A percentile compares a stretch with the other conserved stretches of the same genome.
phyloP scores from a whole-genome alignment of 2,888 invertebrate genomes.

The Tridacna crocea region DNA sequence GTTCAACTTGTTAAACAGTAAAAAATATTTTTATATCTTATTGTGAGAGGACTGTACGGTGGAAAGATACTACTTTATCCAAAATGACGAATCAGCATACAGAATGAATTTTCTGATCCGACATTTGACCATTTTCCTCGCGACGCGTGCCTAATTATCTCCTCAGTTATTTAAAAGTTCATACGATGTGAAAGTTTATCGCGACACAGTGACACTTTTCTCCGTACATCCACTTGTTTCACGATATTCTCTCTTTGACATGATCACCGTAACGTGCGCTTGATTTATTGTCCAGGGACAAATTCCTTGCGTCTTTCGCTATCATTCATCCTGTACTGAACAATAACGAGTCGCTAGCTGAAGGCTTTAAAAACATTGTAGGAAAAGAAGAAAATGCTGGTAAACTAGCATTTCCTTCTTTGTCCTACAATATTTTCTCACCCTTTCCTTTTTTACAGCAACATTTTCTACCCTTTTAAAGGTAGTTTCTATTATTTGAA shows the following conservation, averaged over 20 bases:
- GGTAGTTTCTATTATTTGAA: too few species aligned
- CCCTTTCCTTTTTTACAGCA: not conserved
- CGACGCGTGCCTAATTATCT: too few species aligned
- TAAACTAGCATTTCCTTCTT: not conserved
- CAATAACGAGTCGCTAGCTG: not conserved
- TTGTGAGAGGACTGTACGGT: too few species aligned
- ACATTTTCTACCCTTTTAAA: too few species aligned
- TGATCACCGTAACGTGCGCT: constrained; percentile 11
- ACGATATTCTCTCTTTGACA: not conserved
- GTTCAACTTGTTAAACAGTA: too few species aligned
- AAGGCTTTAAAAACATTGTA: not conserved
- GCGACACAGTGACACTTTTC: constrained; percentile 1
- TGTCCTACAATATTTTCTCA: not conserved
- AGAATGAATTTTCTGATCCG: too few species aligned
- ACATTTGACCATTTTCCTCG: too few species aligned
- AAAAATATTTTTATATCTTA: too few species aligned
- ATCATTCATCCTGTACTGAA: constrained; percentile 9
- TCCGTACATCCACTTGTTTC: constrained; percentile 17
- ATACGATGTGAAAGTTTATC: constrained; percentile 2
- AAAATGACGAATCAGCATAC: too few species aligned
- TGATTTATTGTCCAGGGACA: constrained; percentile 9
- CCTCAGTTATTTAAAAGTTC: not conserved
- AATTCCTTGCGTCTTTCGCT: not conserved
- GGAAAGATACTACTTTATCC: too few species aligned
- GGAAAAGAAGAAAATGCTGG: not conserved